phyloP scores from a whole-genome alignment of 2,888 invertebrate genomes.

The Abrostola triplasia region DNA sequence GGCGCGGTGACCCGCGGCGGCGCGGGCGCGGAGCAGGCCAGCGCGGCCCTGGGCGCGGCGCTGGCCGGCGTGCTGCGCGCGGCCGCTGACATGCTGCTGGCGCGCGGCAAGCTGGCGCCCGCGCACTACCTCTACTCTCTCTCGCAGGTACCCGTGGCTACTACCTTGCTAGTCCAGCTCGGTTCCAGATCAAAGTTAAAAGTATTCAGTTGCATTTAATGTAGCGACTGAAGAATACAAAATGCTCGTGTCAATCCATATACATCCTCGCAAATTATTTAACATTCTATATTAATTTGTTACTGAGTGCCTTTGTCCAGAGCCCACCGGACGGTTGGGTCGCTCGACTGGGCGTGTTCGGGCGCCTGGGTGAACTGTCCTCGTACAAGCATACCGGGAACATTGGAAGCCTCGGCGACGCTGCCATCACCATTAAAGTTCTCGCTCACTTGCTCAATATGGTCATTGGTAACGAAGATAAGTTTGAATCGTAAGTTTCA shows the following conservation, averaged over 20 bases:
- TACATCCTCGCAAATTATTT: no score
- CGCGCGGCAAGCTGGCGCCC: conserved; percentile 92
- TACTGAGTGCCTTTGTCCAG: no score
- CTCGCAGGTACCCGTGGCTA: conserved; percentile 91
- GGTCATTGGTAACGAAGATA: conserved; percentile 70
- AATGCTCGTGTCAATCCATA: no score
- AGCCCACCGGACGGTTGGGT: conserved; percentile 82
- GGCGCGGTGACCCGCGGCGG: conserved; percentile 79
- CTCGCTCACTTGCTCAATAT: conserved; percentile 75
- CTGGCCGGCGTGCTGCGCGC: conserved; percentile 91
- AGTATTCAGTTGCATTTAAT: no score
- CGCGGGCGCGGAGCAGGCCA: conserved; percentile 78
- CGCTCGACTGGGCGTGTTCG: conserved; percentile 81
- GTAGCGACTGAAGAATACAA: no score
- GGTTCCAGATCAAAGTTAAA: no score
- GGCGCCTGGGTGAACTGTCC: conserved; percentile 76
- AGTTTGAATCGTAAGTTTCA: conserved; percentile 75
- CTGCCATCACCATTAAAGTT: conserved; percentile 76
- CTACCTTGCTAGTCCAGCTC: no score
- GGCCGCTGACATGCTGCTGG: conserved; percentile 94
- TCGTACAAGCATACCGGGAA: conserved; percentile 73
- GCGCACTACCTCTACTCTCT: conserved; percentile 94
- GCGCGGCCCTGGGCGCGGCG: conserved; percentile 79
- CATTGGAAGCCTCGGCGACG: conserved; percentile 68
- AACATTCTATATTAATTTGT: no score